Base-by-base conservation (phyloP, 2,797 vertebrate genomes). In the Rhabdophis nuchalis region DNA sequence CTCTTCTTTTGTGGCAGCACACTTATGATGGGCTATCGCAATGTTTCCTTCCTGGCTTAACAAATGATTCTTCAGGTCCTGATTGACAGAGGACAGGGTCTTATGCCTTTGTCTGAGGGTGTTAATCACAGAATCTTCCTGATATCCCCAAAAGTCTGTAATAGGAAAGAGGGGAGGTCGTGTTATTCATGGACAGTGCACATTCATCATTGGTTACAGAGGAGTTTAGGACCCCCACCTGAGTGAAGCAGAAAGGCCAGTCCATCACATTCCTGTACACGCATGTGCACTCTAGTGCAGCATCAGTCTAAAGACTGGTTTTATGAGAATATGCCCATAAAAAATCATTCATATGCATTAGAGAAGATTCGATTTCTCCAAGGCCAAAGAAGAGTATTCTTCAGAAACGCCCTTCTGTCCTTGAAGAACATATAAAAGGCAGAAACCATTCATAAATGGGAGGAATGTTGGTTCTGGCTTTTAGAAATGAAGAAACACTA, bases 31-130 rank as follows among this genome's bases (percentile, higher is more conserved):
- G 20, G 89, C 87, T 77, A 95, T 94, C 92, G 98, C 97, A 92
- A 97, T 94, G 89, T 98, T 97, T 90, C 96, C 96, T 94, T 97
- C 97, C 91, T 98, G 94, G n/a, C 56, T 90, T n/a, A 93, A 92
- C 93, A 98, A 95, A 90, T 93, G 96, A 90, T 96, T 96, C 95
- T 96, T 95, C 94, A 97, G 93, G 29, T 96, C 97, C 96, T 96
- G 96, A 41, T 97, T 97, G 95, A 97, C 97, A 64, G 95, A 4
- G 89, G 96, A 96, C 89, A 98, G 95, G 5, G 96, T 97, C 93
- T 97, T 93, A 0, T 98, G 97, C 57, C 97, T 98, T 54, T 96
- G 95, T 85, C 98, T 97, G 93, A 98, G 95, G 85, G 97, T 95
- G 97, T 95, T 96, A 27, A 97, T 96, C 86, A 95, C 88, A 8